Conservation (phyloP, 2,113 vertebrate genomes). For the Ahaetulla prasina region DNA sequence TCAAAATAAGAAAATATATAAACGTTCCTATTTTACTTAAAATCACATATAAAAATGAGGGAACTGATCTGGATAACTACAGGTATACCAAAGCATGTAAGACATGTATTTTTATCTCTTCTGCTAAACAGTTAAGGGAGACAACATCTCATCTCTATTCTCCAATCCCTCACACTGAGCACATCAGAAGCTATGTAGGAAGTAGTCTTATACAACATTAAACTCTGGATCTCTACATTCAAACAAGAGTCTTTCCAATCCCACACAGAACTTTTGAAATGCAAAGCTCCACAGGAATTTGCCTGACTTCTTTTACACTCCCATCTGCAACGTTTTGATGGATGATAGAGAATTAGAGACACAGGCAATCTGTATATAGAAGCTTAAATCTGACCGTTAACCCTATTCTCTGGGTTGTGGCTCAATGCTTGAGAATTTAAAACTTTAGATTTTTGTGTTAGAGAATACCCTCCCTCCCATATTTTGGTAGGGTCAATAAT, state of each 20-base stretch:
- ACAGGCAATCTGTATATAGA: too few relatives aligned
- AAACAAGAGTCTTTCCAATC: neutral
- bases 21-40: neutral
- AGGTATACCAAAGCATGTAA: neutral
- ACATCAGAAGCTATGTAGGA: neutral
- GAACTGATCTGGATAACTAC: neutral
- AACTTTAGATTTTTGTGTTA: neutral
- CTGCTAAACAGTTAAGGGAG: neutral
- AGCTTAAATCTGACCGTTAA: neutral
- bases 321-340: neutral
- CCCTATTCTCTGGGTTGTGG: neutral
- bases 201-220: neutral
- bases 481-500: neutral
- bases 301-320: neutral
- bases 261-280: neutral
- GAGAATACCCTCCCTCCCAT: neutral
- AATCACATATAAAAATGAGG: too few relatives aligned
- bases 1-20: neutral
- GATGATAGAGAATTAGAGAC: neutral
- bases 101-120: neutral
- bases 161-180: neutral
- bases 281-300: neutral
- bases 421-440: neutral
- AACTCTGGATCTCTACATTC: neutral
- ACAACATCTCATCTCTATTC: neutral